phyloP scores from a whole-genome alignment of 2,797 vertebrate species.

The Cyprinella venusta region DNA sequence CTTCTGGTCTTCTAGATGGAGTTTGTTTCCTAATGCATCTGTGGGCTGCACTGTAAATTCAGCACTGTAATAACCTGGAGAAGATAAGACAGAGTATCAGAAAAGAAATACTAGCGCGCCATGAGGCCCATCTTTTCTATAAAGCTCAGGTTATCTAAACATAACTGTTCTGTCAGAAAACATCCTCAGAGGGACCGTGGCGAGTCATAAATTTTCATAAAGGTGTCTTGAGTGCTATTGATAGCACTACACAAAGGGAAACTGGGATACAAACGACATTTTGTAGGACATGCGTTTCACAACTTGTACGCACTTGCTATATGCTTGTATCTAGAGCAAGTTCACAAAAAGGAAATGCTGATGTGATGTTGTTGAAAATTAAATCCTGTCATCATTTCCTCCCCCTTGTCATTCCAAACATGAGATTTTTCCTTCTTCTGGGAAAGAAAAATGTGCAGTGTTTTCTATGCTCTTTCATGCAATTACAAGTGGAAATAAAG shows the following conservation, averaged over 20 bases:
- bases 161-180: conserved; percentile 42
- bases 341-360: not conserved
- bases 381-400: not conserved
- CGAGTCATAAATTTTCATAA: conserved; percentile 45
- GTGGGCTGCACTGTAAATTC: conserved; percentile 36
- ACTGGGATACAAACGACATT: conserved; percentile 44
- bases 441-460: not conserved
- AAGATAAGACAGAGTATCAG: conserved; percentile 66
- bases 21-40: conserved; percentile 38
- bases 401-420: not conserved
- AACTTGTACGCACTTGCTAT: conserved; percentile 39
- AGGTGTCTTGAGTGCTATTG: conserved; percentile 40
- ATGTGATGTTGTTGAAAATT: not conserved
- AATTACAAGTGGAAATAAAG: not conserved
- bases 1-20: conserved; percentile 55
- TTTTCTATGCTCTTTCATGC: not conserved
- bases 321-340: conserved; percentile 29
- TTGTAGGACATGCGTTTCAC: conserved; percentile 27
- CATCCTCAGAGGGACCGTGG: conserved; percentile 14
- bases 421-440: not conserved
- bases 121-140: conserved; percentile 31
- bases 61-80: conserved; percentile 67
- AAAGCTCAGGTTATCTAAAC: conserved; percentile 36
- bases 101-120: conserved; percentile 60
- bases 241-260: conserved; percentile 39